Evolutionary conservation across 35 echinoderm and acorn worm genomes (phyloP).

Genomic region (Strongylocentrotus purpuratus): DNA sequence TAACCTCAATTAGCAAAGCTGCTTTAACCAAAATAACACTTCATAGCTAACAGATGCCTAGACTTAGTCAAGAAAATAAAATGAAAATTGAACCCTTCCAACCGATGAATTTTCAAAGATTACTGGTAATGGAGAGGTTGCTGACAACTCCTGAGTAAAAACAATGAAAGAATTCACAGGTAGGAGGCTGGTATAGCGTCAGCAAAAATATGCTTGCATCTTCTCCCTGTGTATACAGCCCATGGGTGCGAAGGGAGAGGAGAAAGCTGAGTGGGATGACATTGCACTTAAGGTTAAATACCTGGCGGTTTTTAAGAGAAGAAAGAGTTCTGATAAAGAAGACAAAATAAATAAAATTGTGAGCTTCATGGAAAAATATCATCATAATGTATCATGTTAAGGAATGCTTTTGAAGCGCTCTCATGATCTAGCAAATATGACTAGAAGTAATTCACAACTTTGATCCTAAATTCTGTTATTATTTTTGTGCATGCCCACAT

Average conservation of each 20-base stretch:
- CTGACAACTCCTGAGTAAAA: background rate
- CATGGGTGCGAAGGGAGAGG: background rate
- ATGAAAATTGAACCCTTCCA: background rate
- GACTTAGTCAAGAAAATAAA: background rate
- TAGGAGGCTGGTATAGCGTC: background rate
- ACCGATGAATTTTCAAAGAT: background rate
- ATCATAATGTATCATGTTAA: too few species aligned
- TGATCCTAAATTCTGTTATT: too few species aligned
- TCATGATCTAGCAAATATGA: too few species aligned
- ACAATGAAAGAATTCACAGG: background rate
- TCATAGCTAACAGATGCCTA: background rate
- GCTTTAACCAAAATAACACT: background rate
- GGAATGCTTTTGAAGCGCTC: too few species aligned
- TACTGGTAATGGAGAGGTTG: background rate
- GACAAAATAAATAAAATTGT: too few species aligned
- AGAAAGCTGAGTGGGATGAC: background rate
- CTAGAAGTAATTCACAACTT: too few species aligned
- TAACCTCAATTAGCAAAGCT: too few species aligned
- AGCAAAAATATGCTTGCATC: background rate
- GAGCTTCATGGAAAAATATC: too few species aligned
- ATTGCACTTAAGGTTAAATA: background rate
- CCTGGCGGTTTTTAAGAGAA: too few species aligned
- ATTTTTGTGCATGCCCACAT: too few species aligned
- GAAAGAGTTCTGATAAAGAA: too few species aligned
- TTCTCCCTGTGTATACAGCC: background rate